Base-by-base conservation (phyloP, 2,888 invertebrate species). In the Microdon myrmicae region DNA sequence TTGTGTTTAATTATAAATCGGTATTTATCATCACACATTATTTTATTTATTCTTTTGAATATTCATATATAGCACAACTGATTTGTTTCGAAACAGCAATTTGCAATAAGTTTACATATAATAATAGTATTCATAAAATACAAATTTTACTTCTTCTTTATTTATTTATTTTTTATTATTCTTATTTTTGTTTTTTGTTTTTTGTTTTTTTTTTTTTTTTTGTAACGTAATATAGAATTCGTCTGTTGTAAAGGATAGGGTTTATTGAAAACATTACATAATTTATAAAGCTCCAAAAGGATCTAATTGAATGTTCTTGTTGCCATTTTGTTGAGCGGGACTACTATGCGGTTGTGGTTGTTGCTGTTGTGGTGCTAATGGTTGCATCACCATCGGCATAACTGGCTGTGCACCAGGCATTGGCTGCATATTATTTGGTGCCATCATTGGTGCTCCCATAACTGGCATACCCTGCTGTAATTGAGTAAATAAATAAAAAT, bases 261-360 rank as follows among this genome's bases (percentile, higher is more conserved):
- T 8, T 28, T 31, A 31, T 31, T 31, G 12, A 6, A 28, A 16
- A 13, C 2, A 5, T 32, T 53, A 26, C 23, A 51, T 34, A 56
- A 67, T 71, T 80, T 80, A 80, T 77, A 80, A 78, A 72, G 82
- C 83, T 72, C 83, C 83, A 73, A 83, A 83, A 60, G 83, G 83
- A 79, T 83, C 83, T 67, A 83, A 75, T 71, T 82, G 82, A 64
- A 82, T 79, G 72, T 78, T 81, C 74, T 82, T 83, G 75, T 78
- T 75, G 74, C 70, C 67, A 71, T 59, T 60, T 56, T 53, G 68
- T 44, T 56, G 45, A 53, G 70, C 68, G 49, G 70, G 70, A 77
- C 75, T 78, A 78, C 74, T 78, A 72, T 70, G 71, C 68, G 69
- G 68, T 39, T 41, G 54, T 20, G 61, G 67, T 61, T 73, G 75